Evolutionary conservation across 2,113 vertebrate species (phyloP).

Genomic region (Tupaia chinensis): DNA sequence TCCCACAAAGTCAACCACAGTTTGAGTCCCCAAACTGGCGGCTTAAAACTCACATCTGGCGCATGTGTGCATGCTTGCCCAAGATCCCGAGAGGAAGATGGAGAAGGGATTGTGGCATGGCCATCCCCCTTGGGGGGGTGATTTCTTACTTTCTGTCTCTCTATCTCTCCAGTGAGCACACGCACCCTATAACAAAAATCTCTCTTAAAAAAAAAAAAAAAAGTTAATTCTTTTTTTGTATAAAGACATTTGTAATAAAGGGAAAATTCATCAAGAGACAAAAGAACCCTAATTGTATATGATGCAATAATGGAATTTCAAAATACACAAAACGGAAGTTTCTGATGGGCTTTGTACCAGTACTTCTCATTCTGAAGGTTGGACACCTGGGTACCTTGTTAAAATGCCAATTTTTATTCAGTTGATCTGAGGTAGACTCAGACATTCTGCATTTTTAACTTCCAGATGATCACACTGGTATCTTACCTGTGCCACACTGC

Average conservation of each 20-base stretch:
- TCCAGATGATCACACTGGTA: neutral
- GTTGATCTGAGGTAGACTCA: neutral
- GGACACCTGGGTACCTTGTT: neutral
- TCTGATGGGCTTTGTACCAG: neutral
- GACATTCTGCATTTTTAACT: neutral
- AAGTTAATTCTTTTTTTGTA: too few relatives aligned
- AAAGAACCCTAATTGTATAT: neutral
- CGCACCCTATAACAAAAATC: too few relatives aligned
- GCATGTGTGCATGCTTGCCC: too few relatives aligned
- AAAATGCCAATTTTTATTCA: neutral
- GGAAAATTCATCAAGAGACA: neutral
- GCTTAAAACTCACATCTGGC: too few relatives aligned
- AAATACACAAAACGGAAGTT: neutral
- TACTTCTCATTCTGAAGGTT: neutral
- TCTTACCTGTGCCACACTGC: neutral
- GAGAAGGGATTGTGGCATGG: too few relatives aligned
- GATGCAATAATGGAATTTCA: neutral
- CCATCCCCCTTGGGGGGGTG: too few relatives aligned
- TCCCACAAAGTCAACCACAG: too few relatives aligned
- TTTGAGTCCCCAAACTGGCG: too few relatives aligned
- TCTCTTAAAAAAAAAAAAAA: too few relatives aligned
- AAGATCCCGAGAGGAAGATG: too few relatives aligned
- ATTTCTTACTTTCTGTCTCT: too few relatives aligned
- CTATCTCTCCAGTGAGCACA: too few relatives aligned
- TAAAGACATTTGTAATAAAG: neutral